Evolutionary conservation across 2,888 invertebrate genomes (phyloP).

Genomic region (Nezara viridula): DNA sequence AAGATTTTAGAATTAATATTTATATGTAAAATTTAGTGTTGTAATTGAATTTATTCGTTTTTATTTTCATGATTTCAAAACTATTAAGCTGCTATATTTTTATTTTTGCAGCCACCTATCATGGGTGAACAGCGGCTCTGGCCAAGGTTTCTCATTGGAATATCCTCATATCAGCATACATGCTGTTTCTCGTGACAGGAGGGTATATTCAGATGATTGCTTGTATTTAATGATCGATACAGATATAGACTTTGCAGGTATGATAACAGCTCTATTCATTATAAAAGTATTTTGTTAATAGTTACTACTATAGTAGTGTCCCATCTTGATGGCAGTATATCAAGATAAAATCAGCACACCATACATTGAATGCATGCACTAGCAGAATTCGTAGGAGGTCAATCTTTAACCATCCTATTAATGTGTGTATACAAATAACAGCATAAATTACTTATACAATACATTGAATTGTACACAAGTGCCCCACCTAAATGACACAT

Average conservation of each 20-base stretch:
- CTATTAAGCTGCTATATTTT: not conserved
- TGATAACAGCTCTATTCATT: not conserved
- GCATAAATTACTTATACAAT: too few species aligned
- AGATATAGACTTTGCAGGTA: conserved; percentile 61
- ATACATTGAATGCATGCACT: too few species aligned
- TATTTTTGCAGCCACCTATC: conserved; percentile 73
- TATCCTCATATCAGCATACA: conserved; percentile 84
- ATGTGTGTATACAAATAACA: too few species aligned
- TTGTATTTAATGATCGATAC: conserved; percentile 80
- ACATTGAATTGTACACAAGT: too few species aligned
- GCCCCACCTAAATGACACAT: too few species aligned
- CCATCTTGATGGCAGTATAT: too few species aligned
- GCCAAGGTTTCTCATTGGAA: conserved; percentile 78
- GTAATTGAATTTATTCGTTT: conserved; percentile 19
- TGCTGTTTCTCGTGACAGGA: conserved; percentile 79
- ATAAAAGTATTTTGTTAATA: not conserved
- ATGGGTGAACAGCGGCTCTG: conserved; percentile 73
- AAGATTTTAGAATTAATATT: not conserved
- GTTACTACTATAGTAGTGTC: too few species aligned
- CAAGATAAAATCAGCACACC: too few species aligned
- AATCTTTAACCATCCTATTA: too few species aligned
- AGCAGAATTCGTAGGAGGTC: too few species aligned
- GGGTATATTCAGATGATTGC: conserved; percentile 77
- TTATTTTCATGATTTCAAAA: not conserved
- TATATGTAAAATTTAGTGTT: not conserved